phyloP scores from a whole-genome alignment of 2,113 vertebrate genomes.

The Phocoena sinus region DNA sequence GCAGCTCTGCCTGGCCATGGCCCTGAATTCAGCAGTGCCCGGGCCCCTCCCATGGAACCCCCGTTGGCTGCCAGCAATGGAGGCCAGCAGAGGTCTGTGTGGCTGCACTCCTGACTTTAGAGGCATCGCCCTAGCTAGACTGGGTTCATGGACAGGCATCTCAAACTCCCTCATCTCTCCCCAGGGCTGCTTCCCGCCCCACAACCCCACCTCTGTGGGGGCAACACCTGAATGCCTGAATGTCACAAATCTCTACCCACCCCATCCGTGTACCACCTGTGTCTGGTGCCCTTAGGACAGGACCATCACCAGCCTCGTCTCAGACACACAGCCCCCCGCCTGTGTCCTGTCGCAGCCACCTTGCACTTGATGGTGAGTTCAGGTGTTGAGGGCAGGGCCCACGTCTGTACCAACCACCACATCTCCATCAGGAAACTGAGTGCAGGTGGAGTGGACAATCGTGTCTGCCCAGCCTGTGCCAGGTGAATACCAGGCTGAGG shows the following conservation, averaged over 20 bases:
- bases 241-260: background rate
- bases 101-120: background rate
- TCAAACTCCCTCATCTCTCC: background rate
- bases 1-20: background rate
- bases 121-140: background rate
- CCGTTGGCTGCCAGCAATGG: background rate
- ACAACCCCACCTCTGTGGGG: background rate
- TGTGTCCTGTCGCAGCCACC: background rate
- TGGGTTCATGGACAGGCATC: background rate
- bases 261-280: background rate
- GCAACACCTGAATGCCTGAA: background rate
- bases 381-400: background rate
- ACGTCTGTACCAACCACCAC: background rate
- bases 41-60: background rate
- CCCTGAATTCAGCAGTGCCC: background rate
- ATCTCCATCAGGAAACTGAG: background rate
- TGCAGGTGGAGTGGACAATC: rapidly evolving
- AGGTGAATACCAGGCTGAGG: background rate
- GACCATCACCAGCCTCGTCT: background rate
- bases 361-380: background rate
- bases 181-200: background rate
- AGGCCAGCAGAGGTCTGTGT: background rate
- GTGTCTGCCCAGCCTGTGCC: background rate
- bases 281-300: background rate
- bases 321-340: background rate